Evolutionary conservation across 2,888 invertebrate genomes (phyloP), one percentile per base, ranked within the genome.

Genomic region (Caenorhabditis virilis): DNA sequence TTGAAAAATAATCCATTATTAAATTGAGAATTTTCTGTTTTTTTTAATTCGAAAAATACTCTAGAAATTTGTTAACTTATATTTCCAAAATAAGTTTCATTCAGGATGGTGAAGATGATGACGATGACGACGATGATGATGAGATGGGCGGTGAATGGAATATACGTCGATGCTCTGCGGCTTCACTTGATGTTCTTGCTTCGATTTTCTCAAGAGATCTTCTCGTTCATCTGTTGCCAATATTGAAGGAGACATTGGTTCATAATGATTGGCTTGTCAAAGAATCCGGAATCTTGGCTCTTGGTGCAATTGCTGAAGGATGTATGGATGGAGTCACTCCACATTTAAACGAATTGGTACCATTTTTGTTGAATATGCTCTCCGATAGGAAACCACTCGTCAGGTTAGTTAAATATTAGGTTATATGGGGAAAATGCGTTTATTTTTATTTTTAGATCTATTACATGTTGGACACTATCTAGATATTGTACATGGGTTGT

Each of bases 401-500:
- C 11, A 30, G 55, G 55, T 53, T 27, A 25, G 26, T 23, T 18
- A 7, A 7, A 26, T 5, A 26, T 35, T 30, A 18, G 13, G 7
- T n/a, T 91, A 92, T 85, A 95, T 95, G 86, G 22, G 45, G 45
- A 94, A 95, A 0, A 87, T 98, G 35, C 95, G 98, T 50, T 89
- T 39, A 7, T n/a, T 15, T 23, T n/a, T 22, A 16, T 22, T 26
- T 55, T 22, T 27, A 33, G 98, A 63, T 94, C 97, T 70, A 98
- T 98, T 83, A 95, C 97, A 0, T 98, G 98, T 86, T 98, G 98
- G 98, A 98, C 98, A 0, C 87, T 98, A 27, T 93, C 92, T 73
- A 89, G 98, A 53, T 98, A 98, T 86, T 92, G 95, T 41, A 93
- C 95, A 86, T 98, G 95, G 95, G 95, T 98, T 48, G 95, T 97